Percentiles rank a stretch among this genome's conserved stretches.
Conservation (phyloP, 2,797 vertebrate genomes). For the Chaetodon trifasciatus region DNA sequence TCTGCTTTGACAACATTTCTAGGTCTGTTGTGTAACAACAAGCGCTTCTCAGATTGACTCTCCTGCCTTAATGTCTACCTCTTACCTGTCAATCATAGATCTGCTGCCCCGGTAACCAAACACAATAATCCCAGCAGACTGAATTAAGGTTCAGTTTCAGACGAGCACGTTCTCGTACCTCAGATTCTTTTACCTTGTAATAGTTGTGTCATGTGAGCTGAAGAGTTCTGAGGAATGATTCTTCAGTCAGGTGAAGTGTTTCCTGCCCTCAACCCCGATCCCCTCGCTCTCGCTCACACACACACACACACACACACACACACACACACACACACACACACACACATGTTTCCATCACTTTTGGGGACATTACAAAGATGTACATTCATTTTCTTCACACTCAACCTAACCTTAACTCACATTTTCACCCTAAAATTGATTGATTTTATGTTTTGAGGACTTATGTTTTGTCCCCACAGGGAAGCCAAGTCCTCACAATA, state of each 20-base stretch:
- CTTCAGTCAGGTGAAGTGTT: not conserved
- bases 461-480: no score
- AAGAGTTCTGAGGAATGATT: constrained; percentile 36
- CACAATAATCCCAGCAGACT: constrained; percentile 30
- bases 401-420: no score
- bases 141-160: constrained; percentile 18
- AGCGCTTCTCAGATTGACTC: constrained; percentile 28
- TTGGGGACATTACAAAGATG: no score
- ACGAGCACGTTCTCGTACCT: not conserved
- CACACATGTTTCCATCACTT: no score
- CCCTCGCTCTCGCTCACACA: not conserved
- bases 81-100: constrained; percentile 62
- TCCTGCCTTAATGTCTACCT: constrained; percentile 44
- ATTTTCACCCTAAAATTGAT: no score
- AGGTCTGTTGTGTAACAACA: constrained; percentile 42
- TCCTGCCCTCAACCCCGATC: not conserved
- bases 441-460: no score
- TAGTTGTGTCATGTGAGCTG: constrained; percentile 37
- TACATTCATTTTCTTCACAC: no score
- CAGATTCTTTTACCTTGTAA: constrained; percentile 19
- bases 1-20: constrained; percentile 26
- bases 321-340: not conserved
- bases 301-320: not conserved
- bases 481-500: no score
- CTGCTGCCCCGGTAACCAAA: constrained; percentile 57